Evolutionary conservation across 2,113 vertebrate genomes (phyloP), one percentile per base, ranked within the genome.

Genomic region (Phrynocephalus versicolor): DNA sequence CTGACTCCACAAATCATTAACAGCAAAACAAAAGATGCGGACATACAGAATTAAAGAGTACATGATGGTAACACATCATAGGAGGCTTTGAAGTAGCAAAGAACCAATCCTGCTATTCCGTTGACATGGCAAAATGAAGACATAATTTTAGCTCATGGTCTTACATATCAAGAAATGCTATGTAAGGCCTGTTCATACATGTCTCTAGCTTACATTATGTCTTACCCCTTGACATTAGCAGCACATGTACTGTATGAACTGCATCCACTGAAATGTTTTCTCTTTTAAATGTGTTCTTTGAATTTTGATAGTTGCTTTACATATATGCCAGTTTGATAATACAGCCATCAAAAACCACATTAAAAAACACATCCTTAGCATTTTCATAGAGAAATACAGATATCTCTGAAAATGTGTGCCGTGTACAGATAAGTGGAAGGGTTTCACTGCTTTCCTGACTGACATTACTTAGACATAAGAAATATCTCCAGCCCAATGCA

Each of bases 1-100:
- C 57, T 35, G 71, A 62, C 86, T 92, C 81, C 88, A 80, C 60
- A 89, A 89, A 70, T 45, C 18, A 51, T 81, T 89, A 55, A 70
- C 82, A 89, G 70, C 64, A 87, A 76, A 86, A 92, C 23, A 76
- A 88, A 90, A 69, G 73, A 84, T 65, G 3, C 7, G 82, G 18
- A 58, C 30, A 37, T 80, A 65, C 80, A 87, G 27, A 51, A 84
- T 25, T 55, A 88, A 89, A 55, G 65, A 80, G 80, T 14, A 76
- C n/a, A 25, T 74, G 70, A 51, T 35, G 86, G 80, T n/a, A 62
- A 62, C 23, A 55, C 62, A 86, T 80, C 64, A 37, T 83, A 3
- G 60, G 78, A 87, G 85, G 35, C 57, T 87, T 57, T 81, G 79
- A 87, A 82, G 8, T 64, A 18, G 14, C 76, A 8, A 18, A n/a